Base-by-base conservation (phyloP, 2,888 invertebrate species). In the Lepetodrilus schrolli region DNA sequence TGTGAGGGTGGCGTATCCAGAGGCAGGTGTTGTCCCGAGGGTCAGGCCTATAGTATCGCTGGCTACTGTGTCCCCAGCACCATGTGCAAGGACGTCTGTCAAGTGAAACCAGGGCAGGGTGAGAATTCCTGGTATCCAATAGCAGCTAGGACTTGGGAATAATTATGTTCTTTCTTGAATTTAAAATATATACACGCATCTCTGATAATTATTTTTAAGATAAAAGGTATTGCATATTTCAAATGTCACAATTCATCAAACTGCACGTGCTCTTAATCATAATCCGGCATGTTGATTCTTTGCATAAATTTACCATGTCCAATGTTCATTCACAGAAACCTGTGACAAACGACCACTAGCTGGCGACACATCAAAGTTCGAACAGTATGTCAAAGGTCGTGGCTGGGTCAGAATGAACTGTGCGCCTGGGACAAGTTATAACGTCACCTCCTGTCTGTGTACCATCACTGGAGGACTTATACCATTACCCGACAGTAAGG, bases 361-460 rank as follows among this genome's bases (percentile, higher is more conserved):
- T 0, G 76, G 74, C 1, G 65, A 79, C 23, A 79, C 78, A 0
- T 48, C 68, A 0, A 47, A 68, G n/a, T 86, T 76, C 70, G 72
- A 82, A 49, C 82, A 84, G 70, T 66, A 77, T 8, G 76, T 82
- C n/a, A 49, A 72, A 0, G 83, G 84, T 2, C 74, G 71, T 21
- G 83, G 84, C 17, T 79, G 82, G 81, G 70, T 81, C 1, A 70
- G 72, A 5, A 80, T 81, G 81, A 69, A 74, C 5, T 86, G 86
- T 79, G 80, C 85, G 0, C 76, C 76, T 4, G 85, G 85, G 10
- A 84, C 85, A 0, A 49, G 73, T 2, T 85, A 74, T 74, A 82
- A 78, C 65, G 74, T 75, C 4, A 74, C 74, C 30, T 69, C 74
- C 49, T 86, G 86, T 66, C 69, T 48, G 7, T 86, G 86, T 51